Base-by-base conservation (phyloP, 1,140 invertebrate species). In the Cotesia chilonis region DNA sequence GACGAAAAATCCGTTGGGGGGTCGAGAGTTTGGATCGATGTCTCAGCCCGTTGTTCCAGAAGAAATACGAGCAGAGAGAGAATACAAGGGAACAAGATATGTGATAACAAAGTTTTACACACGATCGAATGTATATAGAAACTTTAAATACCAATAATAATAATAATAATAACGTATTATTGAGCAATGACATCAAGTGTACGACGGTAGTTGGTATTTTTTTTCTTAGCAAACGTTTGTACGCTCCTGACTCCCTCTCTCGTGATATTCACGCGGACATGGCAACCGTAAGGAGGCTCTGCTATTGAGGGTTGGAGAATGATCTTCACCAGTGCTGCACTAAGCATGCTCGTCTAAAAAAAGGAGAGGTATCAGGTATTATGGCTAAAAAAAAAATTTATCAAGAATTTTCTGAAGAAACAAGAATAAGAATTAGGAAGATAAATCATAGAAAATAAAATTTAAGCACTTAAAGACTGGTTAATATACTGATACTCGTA, bases 211-310 rank as follows among this genome's bases (percentile, higher is more conserved):
- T 47, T 9, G 10, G 6, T 47, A 47, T 47, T 47, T 9, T 47
- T 47, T 47, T 47, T 47, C 6, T 10, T 3, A 47, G 10, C 6
- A 47, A 9, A 9, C 10, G 10, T 47, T 47, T 47, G 57, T 59
- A 59, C 57, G 14, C 57, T 59, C 60, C 60, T 38, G 35, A 37
- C 7, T 63, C 35, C 35, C 10, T 63, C 35, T 37, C 10, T 63
- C n/a, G 36, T 14, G 20, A 20, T 20, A 20, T 63, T 41, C 60
- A 63, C 60, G 60, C 60, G 36, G 60, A 63, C 60, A 63, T 63
- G 35, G 60, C 60, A 63, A 63, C 60, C 60, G 14, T 38, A 10
- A 63, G 28, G 36, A 37, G 28, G 20, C 54, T 47, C 6, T 28
- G 28, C 28, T 28, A 28, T 28, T 47, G 41, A 47, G 41, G 41